Conservation (phyloP, 2,113 vertebrate genomes). For the Engraulis encrasicolus region DNA sequence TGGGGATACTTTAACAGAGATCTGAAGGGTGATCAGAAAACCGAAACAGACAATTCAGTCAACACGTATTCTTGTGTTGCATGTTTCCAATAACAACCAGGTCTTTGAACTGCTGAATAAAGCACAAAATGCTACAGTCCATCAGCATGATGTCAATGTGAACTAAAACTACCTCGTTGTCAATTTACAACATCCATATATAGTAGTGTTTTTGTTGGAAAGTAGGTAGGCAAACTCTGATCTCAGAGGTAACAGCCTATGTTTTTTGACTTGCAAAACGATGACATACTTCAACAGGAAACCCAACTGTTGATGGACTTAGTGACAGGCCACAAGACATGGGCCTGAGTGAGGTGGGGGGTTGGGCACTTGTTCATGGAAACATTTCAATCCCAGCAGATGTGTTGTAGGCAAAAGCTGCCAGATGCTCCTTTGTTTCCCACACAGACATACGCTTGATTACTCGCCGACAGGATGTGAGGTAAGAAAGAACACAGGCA, state of each 20-base stretch:
- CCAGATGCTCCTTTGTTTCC: constrained; percentile 56
- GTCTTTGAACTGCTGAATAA: neutral
- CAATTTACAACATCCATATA: neutral
- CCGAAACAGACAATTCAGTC: neutral
- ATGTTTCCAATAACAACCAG: neutral
- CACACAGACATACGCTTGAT: constrained; percentile 39
- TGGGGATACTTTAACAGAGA: neutral
- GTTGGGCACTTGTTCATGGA: constrained; percentile 35
- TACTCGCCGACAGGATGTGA: constrained; percentile 32
- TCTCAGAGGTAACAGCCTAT: neutral
- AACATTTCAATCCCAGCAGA: constrained; percentile 52
- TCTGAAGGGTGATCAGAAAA: neutral
- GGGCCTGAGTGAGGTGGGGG: too few relatives aligned
- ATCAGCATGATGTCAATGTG: neutral
- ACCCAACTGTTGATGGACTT: neutral
- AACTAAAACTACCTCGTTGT: neutral
- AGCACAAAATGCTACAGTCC: neutral
- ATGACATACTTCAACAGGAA: neutral
- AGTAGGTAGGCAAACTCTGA: neutral
- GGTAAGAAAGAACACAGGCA: constrained; percentile 32
- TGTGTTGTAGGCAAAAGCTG: constrained; percentile 40
- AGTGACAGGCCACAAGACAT: neutral
- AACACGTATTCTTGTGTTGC: neutral
- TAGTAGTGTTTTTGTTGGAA: neutral
- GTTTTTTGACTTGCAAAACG: neutral